Evolutionary conservation across 2,113 vertebrate genomes (phyloP), one percentile per base, ranked within the genome.

Genomic region (Columba janthina): DNA sequence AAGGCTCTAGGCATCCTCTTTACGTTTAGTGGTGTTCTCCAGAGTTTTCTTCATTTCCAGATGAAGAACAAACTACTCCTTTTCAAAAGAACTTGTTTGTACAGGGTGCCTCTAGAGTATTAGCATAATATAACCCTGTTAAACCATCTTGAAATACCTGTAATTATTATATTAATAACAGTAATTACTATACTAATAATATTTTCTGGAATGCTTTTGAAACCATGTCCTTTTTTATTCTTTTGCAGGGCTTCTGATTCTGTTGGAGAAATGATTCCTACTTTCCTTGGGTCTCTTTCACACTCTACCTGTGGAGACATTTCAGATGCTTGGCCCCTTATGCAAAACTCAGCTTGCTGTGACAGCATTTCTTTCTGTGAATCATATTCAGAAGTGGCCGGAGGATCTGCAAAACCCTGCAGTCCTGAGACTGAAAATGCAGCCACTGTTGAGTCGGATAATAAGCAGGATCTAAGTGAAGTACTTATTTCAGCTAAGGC

Each of bases 241-340:
- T 81, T 90, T 86, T 77, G 62, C 95, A 98, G 98, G 82, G 84
- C 95, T 60, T 36, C 97, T 76, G 97, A 98, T 94, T 95, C 96
- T 12, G 94, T 96, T 10, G 98, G 97, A 64, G 98, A 98, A 79
- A 94, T 97, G 69, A 81, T 97, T 88, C 97, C 97, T 7, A n/a
- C 96, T 21, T 98, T 98, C 95, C 96, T 98, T n/a, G 97, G 97
- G 85, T 97, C 97, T 77, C 96, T 96, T 73, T 93, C 98, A 6
- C 97, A 93, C 38, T 97, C 97, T 12, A 4, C 84, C 58, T 97
- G 97, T 16, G 94, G 92, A 60, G 98, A 98, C 34, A 95, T 96
- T 61, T 98, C 97, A 6, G 98, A 98, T 46, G 98, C 90, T 78
- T 98, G 98, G 98, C 98, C 98, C 24, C 98, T 98, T 79, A 98